Base-by-base conservation (phyloP, 1,140 invertebrate species). In the Hesperophylax magnus region DNA sequence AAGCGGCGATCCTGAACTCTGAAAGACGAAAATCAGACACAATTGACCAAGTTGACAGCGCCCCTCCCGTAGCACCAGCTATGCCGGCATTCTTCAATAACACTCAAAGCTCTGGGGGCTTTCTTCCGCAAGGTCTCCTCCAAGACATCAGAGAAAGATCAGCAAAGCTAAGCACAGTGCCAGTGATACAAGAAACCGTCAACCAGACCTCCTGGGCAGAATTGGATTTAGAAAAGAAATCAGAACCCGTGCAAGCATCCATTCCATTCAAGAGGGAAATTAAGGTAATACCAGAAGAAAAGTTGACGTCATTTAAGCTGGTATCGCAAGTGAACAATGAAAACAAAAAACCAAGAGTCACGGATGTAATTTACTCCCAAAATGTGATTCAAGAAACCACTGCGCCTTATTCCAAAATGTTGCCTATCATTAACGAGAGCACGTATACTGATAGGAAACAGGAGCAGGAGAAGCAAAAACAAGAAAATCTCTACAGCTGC, bases 381-480 rank as follows among this genome's bases (percentile, higher is more conserved):
- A 67, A 67, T 54, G 60, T 78, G 9, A 78, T 53, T 22, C 72
- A 86, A 75, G 86, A 86, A 39, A 85, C 80, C 84, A 86, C 76
- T 84, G 86, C n/a, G 54, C 79, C n/a, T 7, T 77, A 79, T 67
- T 65, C 60, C 7, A 82, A 78, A 72, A 63, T 24, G 52, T 15
- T 88, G 53, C 86, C 89, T 17, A 85, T 94, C 17, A 91, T 94
- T 22, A 92, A 91, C 79, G 93, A 94, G 86, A 92, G 91, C 85
- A 93, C 93, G 1, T 94, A 94, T 86, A 93, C 94, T 81, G 92
- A 94, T 54, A 86, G 92, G 63, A 91, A 92, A 81, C 87, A 90
- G 77, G 86, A 91, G 53, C 88, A 92, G 81, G 89, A 91, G 82
- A 90, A 90, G 86, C 87, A 91, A 78, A 89, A 91, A 81, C 82